Evolutionary conservation across 2,113 vertebrate genomes (phyloP), one percentile per base, ranked within the genome.

Genomic region (Micromys minutus): DNA sequence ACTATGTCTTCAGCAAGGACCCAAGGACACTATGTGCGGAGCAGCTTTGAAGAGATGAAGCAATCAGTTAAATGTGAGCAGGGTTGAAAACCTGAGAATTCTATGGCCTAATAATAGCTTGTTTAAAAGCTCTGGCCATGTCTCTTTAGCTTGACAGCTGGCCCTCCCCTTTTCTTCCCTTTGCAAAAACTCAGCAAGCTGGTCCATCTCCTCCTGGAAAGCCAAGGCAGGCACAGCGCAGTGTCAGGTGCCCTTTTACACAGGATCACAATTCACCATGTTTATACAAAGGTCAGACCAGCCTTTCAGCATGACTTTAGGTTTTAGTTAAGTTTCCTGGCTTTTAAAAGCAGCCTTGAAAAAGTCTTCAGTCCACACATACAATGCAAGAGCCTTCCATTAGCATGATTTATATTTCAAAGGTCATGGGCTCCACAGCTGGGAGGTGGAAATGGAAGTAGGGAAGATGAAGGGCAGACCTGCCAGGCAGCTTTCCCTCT

Each of bases 21-120:
- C 87, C 55, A 63, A 93, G 26, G 59, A 96, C 85, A 52, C 67
- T 81, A 65, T 36, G 13, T 55, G 92, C 92, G 93, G 96, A 94
- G 72, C 77, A 81, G 52, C 90, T 94, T 45, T 74, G 72, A 88
- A 93, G 63, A 83, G 22, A 12, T 39, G 83, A 74, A 7, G 45
- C 24, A 17, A 77, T 52, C 55, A 52, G 67, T 72, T 80, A 77
- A 91, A 93, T 36, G 65, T 26, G 61, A 96, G 61, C 90, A 50
- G 55, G 75, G 52, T 9, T 36, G 21, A 94, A 96, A 89, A 67
- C 67, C 79, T 95, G 85, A 91, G 61, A 89, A 84, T 96, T 72
- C 57, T 52, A 24, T 55, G 55, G 85, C 75, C 80, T 69, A 96
- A 93, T 92, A 47, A 93, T 71, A 81, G 47, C 69, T 95, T 95